phyloP scores from a whole-genome alignment of 2,888 invertebrate genomes.

The Oasisia sp. region DNA sequence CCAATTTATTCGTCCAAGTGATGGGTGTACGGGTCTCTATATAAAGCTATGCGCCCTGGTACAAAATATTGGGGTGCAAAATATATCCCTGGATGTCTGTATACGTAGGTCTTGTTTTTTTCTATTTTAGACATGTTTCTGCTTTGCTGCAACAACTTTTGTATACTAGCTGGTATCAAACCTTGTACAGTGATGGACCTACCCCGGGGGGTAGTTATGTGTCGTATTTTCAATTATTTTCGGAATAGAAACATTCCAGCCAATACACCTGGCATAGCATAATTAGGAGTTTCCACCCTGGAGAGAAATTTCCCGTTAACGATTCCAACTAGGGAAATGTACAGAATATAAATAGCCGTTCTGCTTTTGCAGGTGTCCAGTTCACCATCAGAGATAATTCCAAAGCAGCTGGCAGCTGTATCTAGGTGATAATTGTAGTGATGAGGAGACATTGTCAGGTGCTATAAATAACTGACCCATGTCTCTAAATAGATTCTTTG shows the following conservation, averaged over 20 bases:
- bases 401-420: not conserved
- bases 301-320: not conserved
- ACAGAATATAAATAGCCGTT: not conserved
- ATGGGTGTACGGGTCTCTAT: no score
- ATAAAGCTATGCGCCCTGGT: no score
- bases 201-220: no score
- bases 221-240: not conserved
- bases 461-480: not conserved
- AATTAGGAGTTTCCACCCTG: not conserved
- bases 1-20: no score
- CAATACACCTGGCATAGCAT: not conserved
- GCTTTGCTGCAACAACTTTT: no score
- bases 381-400: not conserved
- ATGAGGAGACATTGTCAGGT: not conserved
- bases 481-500: not conserved
- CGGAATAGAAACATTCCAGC: not conserved
- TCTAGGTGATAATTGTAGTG: not conserved
- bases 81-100: no score
- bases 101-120: no score
- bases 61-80: no score
- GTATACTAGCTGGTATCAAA: no score
- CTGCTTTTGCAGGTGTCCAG: not conserved
- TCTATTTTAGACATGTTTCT: no score
- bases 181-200: no score
- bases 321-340: not conserved